Conservation (phyloP, 2,113 vertebrate species). For the Panurus biarmicus region DNA sequence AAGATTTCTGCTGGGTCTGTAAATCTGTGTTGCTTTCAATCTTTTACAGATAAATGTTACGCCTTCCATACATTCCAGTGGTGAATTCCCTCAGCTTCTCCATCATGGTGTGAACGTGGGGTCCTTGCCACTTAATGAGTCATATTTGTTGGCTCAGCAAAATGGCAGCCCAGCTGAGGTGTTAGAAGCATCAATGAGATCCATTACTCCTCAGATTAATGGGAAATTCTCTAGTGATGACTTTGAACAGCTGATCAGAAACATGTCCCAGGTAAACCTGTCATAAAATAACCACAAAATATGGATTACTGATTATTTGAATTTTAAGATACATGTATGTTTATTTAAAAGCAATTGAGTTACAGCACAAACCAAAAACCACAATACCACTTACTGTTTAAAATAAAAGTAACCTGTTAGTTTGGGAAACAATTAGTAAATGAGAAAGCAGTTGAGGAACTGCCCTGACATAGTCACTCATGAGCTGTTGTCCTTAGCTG, state of each 20-base stretch:
- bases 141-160: constrained; percentile 73
- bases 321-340: neutral
- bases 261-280: constrained; percentile 86
- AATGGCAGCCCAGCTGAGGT: constrained; percentile 72
- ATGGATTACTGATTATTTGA: neutral
- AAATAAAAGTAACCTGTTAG: neutral
- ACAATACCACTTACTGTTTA: neutral
- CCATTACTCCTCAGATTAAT: constrained; percentile 64
- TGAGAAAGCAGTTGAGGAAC: neutral
- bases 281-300: neutral
- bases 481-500: neutral
- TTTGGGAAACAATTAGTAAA: neutral
- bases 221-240: constrained; percentile 77
- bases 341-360: neutral
- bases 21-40: neutral
- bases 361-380: neutral
- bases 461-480: neutral
- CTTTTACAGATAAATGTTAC: constrained; percentile 62
- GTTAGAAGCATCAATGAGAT: constrained; percentile 53
- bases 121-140: constrained; percentile 74
- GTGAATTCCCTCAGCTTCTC: constrained; percentile 58
- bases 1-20: neutral
- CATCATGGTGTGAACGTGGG: constrained; percentile 18
- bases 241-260: constrained; percentile 81
- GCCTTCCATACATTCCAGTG: constrained; percentile 30